Evolutionary conservation across 2,113 vertebrate species (phyloP).

Genomic region (Ailurus styani): DNA sequence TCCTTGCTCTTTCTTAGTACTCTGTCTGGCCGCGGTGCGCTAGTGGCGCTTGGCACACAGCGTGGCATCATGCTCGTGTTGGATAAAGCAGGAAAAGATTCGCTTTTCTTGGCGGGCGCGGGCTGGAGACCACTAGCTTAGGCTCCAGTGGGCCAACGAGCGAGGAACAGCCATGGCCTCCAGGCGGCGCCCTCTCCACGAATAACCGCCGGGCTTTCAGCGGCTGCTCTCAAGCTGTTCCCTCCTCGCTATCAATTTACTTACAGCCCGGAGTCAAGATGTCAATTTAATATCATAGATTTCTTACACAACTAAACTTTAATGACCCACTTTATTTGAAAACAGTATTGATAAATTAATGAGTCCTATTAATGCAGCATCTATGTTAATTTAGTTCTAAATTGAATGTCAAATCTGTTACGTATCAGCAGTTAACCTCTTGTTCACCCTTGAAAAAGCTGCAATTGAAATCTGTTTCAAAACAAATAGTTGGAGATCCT

Average conservation of each 20-base stretch:
- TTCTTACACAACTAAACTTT: not conserved
- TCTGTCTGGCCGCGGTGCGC: too few species aligned
- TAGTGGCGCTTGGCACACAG: not conserved
- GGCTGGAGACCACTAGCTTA: not conserved
- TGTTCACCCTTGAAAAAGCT: not conserved
- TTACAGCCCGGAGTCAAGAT: not conserved
- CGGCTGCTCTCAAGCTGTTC: not conserved
- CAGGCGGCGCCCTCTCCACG: too few species aligned
- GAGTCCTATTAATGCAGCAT: not conserved
- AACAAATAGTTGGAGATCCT: not conserved
- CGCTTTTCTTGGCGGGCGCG: not conserved
- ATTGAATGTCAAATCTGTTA: not conserved
- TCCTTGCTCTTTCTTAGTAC: accelerated
- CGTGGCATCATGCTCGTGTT: too few species aligned
- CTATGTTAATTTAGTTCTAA: not conserved
- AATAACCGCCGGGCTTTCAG: not conserved
- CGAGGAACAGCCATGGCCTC: not conserved
- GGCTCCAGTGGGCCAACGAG: not conserved
- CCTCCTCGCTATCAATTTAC: not conserved
- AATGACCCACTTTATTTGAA: not conserved
- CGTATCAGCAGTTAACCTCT: not conserved
- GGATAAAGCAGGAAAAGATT: not conserved
- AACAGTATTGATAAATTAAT: not conserved
- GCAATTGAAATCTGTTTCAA: not conserved
- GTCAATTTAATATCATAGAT: not conserved